Evolutionary conservation across 2,113 vertebrate species (phyloP), one percentile per base, ranked within the genome.

Genomic region (Pantherophis guttatus): DNA sequence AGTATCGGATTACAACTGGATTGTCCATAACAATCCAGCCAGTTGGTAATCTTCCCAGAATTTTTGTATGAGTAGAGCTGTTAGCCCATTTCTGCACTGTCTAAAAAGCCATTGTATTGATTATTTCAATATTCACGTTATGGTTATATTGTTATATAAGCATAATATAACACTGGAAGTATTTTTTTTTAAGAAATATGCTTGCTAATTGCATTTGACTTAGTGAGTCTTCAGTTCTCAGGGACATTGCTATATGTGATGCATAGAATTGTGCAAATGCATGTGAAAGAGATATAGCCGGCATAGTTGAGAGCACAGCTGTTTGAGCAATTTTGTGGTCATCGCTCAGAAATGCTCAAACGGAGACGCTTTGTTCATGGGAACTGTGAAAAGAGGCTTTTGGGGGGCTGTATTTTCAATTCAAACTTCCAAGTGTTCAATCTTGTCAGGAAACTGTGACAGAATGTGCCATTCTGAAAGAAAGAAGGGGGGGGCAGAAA

Each of bases 311-410:
- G 91, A 88, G 75, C 96, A 95, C 95, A 96, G 93, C 95, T 97
- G 96, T 93, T 95, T 85, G 90, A 96, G 91, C 90, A 94, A 94
- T 92, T 91, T 97, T 96, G 95, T 96, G 96, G 0, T 54, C 48
- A 94, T 96, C 93, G 94, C 94, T 93, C 94, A 90, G 94, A 96
- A 95, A 95, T 92, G 87, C 91, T 90, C 95, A 96, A 94, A 95
- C 93, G 96, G 92, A 97, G 94, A 93, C 44, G 88, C 59, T 92
- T 88, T 95, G 39, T 90, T 55, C 94, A 92, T 93, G 94, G 92
- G 93, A 93, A 8, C 89, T 33, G 91, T 90, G 59, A n/a, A 93
- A 90, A 52, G 58, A 93, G 90, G 89, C 39, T 89, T 91, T 95
- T 65, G 95, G 50, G 57, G 85, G 93, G 92, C 95, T 94, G 91